phyloP scores from a whole-genome alignment of 2,113 vertebrate species.

The Neomonachus schauinslandi region DNA sequence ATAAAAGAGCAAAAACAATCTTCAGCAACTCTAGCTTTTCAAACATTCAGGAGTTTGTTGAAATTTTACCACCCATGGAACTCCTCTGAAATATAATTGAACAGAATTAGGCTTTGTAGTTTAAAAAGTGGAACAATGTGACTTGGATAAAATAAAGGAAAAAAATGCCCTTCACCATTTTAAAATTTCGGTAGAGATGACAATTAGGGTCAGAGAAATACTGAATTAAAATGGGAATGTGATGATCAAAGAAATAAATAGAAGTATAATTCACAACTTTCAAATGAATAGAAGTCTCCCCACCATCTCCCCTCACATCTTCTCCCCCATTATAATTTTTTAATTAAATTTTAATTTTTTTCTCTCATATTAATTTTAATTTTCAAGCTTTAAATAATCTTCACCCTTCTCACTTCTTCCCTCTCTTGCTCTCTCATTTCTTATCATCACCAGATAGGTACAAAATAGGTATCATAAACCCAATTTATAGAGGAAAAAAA shows the following conservation, averaged over 20 bases:
- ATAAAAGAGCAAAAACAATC: not conserved
- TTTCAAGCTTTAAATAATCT: not conserved
- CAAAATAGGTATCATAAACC: not conserved
- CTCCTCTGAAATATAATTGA: not conserved
- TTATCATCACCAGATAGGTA: not conserved
- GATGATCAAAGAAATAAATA: not conserved
- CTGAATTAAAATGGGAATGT: not conserved
- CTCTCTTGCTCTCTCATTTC: not conserved
- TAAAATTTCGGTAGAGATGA: not conserved
- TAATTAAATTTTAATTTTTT: not conserved
- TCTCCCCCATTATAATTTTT: not conserved
- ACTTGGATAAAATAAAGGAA: not conserved
- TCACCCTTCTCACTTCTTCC: not conserved
- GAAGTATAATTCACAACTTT: not conserved
- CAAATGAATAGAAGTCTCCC: not conserved
- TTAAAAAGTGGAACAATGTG: not conserved
- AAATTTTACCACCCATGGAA: not conserved
- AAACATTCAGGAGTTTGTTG: not conserved
- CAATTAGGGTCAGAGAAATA: not conserved
- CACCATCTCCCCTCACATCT: rapidly evolving
- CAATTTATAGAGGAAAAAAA: not conserved
- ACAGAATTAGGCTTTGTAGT: not conserved
- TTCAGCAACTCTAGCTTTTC: not conserved
- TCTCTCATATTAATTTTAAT: not conserved
- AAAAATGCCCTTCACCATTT: not conserved